Percentiles rank a stretch among this genome's conserved stretches.
Evolutionary conservation across 2,113 vertebrate species (phyloP).

Genomic region (Catagonus wagneri): DNA sequence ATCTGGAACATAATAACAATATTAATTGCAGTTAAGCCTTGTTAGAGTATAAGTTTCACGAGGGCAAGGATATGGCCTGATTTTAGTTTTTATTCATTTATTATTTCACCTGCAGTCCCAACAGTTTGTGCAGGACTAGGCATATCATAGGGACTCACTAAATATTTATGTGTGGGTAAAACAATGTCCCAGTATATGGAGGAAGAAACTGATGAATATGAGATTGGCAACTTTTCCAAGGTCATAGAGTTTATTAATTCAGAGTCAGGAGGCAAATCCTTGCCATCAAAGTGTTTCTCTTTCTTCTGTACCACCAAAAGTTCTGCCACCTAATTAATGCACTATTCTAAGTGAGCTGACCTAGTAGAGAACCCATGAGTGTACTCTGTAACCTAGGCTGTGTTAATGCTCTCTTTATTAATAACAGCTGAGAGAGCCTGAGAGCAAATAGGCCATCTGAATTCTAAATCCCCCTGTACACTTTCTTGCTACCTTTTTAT

Average conservation of each 20-base stretch:
- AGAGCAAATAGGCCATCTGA: slow-evolving; percentile 34
- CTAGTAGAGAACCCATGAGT: background rate
- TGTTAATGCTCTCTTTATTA: background rate
- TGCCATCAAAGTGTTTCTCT: background rate
- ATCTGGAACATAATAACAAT: background rate
- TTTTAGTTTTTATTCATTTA: background rate
- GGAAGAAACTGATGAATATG: background rate
- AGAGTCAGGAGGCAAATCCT: background rate
- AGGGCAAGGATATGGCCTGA: background rate
- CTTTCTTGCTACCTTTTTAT: slow-evolving; percentile 61
- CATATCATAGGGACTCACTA: background rate
- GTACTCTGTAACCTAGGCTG: background rate
- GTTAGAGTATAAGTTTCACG: background rate
- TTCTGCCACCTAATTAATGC: background rate
- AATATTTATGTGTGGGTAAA: background rate
- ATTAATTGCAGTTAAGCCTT: background rate
- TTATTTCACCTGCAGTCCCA: background rate
- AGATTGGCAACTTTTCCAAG: background rate
- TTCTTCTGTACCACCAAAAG: background rate
- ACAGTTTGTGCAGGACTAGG: background rate
- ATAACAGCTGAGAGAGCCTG: slow-evolving; percentile 31
- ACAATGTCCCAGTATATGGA: background rate
- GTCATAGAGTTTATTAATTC: background rate
- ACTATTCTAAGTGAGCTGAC: background rate
- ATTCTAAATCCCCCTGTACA: background rate